Percentiles rank a stretch among this genome's conserved stretches.
phyloP scores from a whole-genome alignment of 53 echinoderm and acorn worm genomes.

The Glandiceps talaboti region DNA sequence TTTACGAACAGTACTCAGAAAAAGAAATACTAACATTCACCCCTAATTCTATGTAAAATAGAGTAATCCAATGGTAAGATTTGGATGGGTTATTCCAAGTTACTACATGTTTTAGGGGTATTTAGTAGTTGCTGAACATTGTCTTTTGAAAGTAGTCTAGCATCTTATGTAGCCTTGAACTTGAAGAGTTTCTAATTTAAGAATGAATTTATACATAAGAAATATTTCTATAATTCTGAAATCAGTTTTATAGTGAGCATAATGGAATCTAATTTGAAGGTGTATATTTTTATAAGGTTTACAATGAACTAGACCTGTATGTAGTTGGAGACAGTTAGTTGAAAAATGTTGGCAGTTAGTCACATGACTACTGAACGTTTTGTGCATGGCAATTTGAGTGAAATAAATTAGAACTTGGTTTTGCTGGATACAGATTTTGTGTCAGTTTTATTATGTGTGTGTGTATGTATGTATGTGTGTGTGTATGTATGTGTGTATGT shows the following conservation, averaged over 20 bases:
- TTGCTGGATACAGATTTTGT: not conserved
- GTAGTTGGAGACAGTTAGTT: not conserved
- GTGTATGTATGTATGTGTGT: not conserved
- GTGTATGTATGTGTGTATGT: not conserved
- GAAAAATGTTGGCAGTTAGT: too few relatives aligned
- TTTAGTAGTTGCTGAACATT: too few relatives aligned
- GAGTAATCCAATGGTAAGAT: too few relatives aligned
- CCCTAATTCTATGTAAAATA: too few relatives aligned
- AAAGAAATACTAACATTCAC: too few relatives aligned
- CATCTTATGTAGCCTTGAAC: not conserved
- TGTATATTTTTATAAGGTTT: not conserved
- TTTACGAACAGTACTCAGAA: too few relatives aligned
- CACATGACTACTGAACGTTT: not conserved
- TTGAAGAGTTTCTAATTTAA: not conserved
- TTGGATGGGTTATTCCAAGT: too few relatives aligned
- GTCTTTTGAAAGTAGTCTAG: too few relatives aligned
- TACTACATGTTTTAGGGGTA: too few relatives aligned
- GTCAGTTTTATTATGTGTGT: not conserved
- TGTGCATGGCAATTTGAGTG: not conserved
- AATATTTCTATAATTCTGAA: not conserved
- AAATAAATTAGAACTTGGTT: not conserved
- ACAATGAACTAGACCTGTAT: not conserved
- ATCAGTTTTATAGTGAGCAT: not conserved
- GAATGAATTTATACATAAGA: not conserved
- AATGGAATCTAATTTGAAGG: not conserved